These are phyloP conservation scores for Gouania willdenowi DNA, from an alignment of 2,797 vertebrate species.

Conservation along the genomic window DNA sequence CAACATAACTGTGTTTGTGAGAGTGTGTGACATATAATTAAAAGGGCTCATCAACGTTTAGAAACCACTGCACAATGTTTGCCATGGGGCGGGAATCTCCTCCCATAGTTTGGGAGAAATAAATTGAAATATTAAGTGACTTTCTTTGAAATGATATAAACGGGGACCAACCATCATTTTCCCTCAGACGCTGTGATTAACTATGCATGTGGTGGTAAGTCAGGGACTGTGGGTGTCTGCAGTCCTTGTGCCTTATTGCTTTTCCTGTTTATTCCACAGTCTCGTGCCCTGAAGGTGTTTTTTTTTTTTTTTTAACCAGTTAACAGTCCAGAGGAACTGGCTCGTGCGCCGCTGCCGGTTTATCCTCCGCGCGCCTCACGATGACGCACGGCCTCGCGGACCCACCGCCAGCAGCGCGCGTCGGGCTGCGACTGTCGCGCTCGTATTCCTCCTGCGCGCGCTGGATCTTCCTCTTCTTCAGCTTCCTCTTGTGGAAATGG, in stretches of 20 bases:
- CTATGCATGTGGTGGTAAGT: slow-evolving; percentile 53
- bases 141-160: no score
- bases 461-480: slow-evolving; percentile 93
- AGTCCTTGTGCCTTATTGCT: slow-evolving; percentile 75
- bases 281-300: slow-evolving; percentile 65
- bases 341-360: slow-evolving; percentile 71
- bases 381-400: slow-evolving; percentile 68
- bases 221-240: slow-evolving; percentile 42
- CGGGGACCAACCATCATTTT: no score
- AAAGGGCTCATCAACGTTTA: no score
- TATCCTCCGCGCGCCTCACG: slow-evolving; percentile 42
- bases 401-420: slow-evolving; percentile 35
- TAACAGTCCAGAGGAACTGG: slow-evolving; percentile 81
- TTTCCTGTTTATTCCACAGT: slow-evolving; percentile 69
- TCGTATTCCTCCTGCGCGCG: slow-evolving; percentile 96
- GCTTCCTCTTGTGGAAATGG: slow-evolving; percentile 93
- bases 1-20: no score
- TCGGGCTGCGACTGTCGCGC: slow-evolving; percentile 85
- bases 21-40: no score
- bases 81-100: no score
- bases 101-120: no score
- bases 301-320: no score
- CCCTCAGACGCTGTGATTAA: no score
- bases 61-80: no score
- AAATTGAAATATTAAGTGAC: no score